Evolutionary conservation across 92 coral and sea anemone genomes (phyloP), one percentile per base, ranked within the genome.

Genomic region (Parazoanthus atlanticus): DNA sequence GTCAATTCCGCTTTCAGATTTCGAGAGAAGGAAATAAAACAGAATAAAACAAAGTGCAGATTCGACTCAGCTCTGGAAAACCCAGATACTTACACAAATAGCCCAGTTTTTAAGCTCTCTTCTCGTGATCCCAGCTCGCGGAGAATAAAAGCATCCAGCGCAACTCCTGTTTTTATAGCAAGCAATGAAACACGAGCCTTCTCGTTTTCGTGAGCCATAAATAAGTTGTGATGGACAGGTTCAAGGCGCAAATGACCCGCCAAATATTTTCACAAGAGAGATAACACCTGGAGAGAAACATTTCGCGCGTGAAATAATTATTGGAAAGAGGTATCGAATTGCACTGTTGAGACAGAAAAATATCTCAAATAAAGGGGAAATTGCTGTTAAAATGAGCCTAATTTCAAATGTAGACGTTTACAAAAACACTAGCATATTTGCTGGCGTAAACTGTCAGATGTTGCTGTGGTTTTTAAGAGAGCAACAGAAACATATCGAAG

Each of bases 261-360:
- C 21, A 3, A 72, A 72, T 29, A 28, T 72, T 32, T 72, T 72
- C 30, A 26, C 4, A 8, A 72, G 76, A 30, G 36, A 11, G 40
- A 72, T 29, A 30, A 72, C 76, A 72, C 17, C 40, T 23, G 69
- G 40, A 29, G 40, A 31, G n/a, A 30, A 4, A 19, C 0, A 4
- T 32, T 29, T 72, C 34, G 76, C 76, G 76, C 76, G 40, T 72
- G 40, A 72, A 72, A 72, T 72, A 72, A 72, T 72, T 72, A 72
- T 29, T 72, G 38, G n/a, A 31, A 72, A 72, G 17, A 72, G 36
- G 76, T 72, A 29, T 72, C 76, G 3, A 25, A 10, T 61, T 61
- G 1, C 26, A 61, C 7, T 61, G 69, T 61, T 9, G 28, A 25
- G 69, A 61, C 69, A 61, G 28, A 61, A 61, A 61, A 2, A 6